Evolutionary conservation across 2,797 vertebrate genomes (phyloP).

Genomic region (Balearica regulorum): DNA sequence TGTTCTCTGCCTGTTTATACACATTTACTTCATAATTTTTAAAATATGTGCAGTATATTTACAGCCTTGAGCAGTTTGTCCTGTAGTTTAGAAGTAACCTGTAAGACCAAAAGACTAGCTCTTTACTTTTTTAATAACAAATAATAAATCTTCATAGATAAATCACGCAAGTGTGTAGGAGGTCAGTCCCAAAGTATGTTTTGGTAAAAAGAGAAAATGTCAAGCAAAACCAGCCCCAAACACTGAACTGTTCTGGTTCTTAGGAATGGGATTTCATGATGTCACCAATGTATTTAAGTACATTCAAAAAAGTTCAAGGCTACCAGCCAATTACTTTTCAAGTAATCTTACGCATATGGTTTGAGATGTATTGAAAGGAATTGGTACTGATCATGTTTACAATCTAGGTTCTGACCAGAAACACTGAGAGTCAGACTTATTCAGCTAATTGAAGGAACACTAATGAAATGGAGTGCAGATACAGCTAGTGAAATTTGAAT

Average conservation of each 20-base stretch:
- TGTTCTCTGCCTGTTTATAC: background rate
- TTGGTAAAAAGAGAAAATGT: background rate
- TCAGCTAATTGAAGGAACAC: background rate
- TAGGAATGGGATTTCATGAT: background rate
- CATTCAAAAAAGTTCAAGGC: background rate
- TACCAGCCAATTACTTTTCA: background rate
- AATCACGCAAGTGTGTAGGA: background rate
- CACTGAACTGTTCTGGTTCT: background rate
- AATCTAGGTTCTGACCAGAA: background rate
- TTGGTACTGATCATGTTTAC: fast-evolving
- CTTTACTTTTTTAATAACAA: background rate
- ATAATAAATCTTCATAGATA: background rate
- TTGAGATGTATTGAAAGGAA: background rate
- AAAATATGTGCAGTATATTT: background rate
- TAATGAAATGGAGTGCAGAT: background rate
- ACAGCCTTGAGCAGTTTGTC: background rate
- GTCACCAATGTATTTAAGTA: background rate
- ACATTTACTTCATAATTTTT: background rate
- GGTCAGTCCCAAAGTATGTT: background rate
- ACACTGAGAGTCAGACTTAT: background rate
- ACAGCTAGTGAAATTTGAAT: background rate
- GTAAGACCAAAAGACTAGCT: background rate
- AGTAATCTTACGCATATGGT: background rate
- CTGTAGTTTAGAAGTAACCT: background rate
- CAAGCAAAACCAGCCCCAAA: background rate